These are phyloP conservation scores for Syndactyla subalaris DNA, from an alignment of 2,797 vertebrate genomes.

Conservation along the genomic window DNA sequence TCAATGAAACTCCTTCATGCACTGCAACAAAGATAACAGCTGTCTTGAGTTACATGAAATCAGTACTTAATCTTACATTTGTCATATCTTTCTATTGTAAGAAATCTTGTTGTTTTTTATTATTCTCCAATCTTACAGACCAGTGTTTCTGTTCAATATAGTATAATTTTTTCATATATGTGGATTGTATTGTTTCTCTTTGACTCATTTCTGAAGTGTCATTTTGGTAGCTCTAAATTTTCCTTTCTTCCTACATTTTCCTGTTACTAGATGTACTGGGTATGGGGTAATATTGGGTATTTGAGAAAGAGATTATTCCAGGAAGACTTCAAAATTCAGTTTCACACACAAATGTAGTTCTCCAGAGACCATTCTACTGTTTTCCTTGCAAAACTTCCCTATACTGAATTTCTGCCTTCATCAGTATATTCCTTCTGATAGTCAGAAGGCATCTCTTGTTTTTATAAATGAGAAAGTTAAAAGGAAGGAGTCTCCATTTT, in stretches of 20 bases:
- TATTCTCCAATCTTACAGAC: background rate
- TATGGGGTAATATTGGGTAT: background rate
- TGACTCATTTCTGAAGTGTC: background rate
- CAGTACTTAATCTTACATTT: background rate
- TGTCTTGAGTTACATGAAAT: background rate
- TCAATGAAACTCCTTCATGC: background rate
- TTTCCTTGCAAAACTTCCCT: background rate
- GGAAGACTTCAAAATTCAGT: background rate
- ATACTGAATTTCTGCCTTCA: background rate
- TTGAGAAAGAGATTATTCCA: background rate
- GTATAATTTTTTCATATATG: background rate
- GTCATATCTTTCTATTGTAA: background rate
- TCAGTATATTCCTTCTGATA: background rate
- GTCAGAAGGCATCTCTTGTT: background rate
- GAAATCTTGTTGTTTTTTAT: background rate
- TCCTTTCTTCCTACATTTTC: background rate
- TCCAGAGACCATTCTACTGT: background rate
- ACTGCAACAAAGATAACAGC: background rate
- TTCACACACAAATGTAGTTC: background rate
- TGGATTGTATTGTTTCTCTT: background rate
- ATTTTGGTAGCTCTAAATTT: background rate
- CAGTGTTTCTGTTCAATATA: background rate
- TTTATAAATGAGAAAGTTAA: background rate
- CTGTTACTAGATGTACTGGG: background rate
- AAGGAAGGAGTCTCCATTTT: background rate